Base-by-base conservation (phyloP, 2,888 invertebrate species). In the Myathropa florea region DNA sequence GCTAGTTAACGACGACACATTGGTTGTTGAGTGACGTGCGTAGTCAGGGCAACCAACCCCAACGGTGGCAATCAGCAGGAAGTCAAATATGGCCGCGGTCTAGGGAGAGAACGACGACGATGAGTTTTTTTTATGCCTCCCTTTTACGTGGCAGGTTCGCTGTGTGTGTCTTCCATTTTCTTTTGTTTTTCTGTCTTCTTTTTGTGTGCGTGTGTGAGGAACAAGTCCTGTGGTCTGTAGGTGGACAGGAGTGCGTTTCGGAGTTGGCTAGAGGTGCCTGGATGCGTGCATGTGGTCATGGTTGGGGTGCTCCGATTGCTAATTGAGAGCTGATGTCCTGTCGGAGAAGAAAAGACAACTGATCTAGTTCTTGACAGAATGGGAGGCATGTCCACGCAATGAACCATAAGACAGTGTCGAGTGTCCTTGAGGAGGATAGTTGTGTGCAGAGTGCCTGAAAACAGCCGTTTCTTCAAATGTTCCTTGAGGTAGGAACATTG, bases 21-120 rank as follows among this genome's bases (percentile, higher is more conserved):
- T 79, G 79, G 82, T 67, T 63, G 70, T 61, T 53, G 46, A 65
- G 70, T 78, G 83, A 83, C 78, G 73, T 73, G 75, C 68, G 73
- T 76, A 53, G 78, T 68, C 78, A 36, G 26, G 55, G 73, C 79
- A 71, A 80, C 83, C 46, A 46, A 46, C 46, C 46, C 46, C 18
- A 46, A 18, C 46, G 46, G 46, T 46, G 46, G 71, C 68, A 70
- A 75, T 83, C 73, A 70, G 83, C 79, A 83, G 83, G 79, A 80
- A 84, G 65, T 61, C 80, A 80, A 60, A 60, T 18, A 46, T 46
- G 46, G 46, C 46, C 46, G 46, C 46, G 46, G 46, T 18, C 18
- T 46, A 18, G 18, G 18, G 46, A 46, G 46, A 18, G 46, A n/a
- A n/a, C n/a, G n/a, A n/a, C n/a, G n/a, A n/a, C 39, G 39, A 39